phyloP scores from a whole-genome alignment of 1,140 invertebrate genomes.

The Melanaphis sacchari region DNA sequence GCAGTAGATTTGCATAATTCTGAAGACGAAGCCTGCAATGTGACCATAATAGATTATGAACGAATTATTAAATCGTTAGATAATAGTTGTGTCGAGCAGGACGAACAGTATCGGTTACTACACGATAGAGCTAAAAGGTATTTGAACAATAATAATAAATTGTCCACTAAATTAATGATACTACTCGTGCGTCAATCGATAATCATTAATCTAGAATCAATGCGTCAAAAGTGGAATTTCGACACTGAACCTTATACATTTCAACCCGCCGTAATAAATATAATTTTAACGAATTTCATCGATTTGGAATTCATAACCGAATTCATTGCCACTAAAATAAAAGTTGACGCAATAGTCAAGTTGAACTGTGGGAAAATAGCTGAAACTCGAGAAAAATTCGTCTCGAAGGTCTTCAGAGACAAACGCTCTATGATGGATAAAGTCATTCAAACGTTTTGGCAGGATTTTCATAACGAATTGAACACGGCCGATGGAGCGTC shows the following conservation, averaged over 20 bases:
- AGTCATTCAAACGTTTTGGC: background rate
- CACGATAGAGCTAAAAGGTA: background rate
- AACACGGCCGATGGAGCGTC: background rate
- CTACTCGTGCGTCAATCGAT: background rate
- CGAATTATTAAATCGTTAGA: background rate
- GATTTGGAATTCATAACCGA: background rate
- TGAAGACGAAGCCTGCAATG: background rate
- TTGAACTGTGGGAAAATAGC: background rate
- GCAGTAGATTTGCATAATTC: background rate
- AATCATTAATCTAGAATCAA: background rate
- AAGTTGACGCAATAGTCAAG: background rate
- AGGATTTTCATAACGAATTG: background rate
- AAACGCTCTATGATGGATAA: background rate
- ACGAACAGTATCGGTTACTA: background rate
- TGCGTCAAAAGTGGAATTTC: background rate
- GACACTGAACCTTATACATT: no score
- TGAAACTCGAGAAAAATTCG: background rate
- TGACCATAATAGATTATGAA: background rate
- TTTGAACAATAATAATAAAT: background rate
- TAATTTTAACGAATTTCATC: conserved; percentile 15
- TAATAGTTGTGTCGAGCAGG: background rate
- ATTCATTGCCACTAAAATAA: background rate
- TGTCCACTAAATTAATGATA: background rate
- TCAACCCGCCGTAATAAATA: background rate
- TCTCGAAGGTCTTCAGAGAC: background rate